Evolutionary conservation across 2,113 vertebrate species (phyloP).

Genomic region (Nettapus auritus): DNA sequence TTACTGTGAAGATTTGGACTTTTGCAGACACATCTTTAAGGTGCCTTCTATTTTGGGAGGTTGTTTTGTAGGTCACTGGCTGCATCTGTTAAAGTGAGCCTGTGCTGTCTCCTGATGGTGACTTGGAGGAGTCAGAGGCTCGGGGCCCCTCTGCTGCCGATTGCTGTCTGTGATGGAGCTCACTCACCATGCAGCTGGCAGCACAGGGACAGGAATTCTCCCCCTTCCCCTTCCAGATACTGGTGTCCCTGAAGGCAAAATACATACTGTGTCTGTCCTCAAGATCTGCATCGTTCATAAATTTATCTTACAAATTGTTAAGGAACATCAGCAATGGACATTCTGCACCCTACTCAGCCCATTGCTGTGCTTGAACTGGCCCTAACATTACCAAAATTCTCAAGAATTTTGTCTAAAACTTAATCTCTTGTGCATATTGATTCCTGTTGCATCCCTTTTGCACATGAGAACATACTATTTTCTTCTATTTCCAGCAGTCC

Average conservation of each 20-base stretch:
- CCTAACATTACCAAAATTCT: not conserved
- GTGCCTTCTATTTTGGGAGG: not conserved
- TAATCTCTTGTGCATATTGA: not conserved
- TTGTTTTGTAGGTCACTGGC: not conserved
- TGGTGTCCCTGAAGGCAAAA: not conserved
- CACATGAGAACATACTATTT: not conserved
- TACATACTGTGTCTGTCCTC: not conserved
- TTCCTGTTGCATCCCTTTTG: not conserved
- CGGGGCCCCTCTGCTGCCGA: not conserved
- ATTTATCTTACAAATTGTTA: not conserved
- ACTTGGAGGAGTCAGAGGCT: not conserved
- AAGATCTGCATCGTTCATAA: not conserved
- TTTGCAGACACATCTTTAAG: not conserved
- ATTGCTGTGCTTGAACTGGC: not conserved
- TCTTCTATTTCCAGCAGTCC: not conserved
- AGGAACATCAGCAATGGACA: not conserved
- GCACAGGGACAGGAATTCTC: not conserved
- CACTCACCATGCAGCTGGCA: not conserved
- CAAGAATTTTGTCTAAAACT: not conserved
- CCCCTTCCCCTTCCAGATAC: not conserved
- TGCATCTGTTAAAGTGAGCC: not conserved
- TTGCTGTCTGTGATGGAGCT: not conserved
- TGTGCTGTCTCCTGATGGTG: not conserved
- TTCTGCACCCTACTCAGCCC: not conserved
- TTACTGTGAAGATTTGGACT: not conserved